Percentiles rank a stretch among this genome's conserved stretches.
Evolutionary conservation across 2,797 vertebrate genomes (phyloP).

Genomic region (Amphiprion clarkii): DNA sequence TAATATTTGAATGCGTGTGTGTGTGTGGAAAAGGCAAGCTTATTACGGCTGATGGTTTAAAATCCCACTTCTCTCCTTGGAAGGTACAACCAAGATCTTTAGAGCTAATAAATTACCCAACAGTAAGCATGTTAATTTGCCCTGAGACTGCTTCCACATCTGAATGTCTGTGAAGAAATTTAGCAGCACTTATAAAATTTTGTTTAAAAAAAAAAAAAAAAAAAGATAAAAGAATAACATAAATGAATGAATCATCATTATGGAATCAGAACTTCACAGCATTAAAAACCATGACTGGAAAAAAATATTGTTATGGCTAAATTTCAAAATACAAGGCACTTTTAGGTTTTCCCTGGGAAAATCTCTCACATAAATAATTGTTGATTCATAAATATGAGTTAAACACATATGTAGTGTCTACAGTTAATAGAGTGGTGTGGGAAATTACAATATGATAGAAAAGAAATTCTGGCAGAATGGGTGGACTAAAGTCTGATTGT

Average conservation of each 20-base stretch:
- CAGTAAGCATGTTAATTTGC: not conserved
- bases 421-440: no score
- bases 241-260: not conserved
- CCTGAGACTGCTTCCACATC: not conserved
- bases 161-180: not conserved
- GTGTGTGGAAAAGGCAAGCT: not conserved
- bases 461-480: no score
- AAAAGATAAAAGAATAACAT: not conserved
- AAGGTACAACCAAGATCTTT: not conserved
- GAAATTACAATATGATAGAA: no score
- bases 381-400: no score
- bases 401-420: not conserved
- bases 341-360: no score
- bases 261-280: not conserved
- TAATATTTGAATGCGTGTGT: no score
- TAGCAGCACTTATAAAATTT: not conserved
- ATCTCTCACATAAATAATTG: not conserved
- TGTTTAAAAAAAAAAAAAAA: no score
- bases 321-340: not conserved
- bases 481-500: no score
- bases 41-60: not conserved
- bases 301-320: not conserved
- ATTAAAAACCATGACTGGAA: no score
- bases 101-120: not conserved
- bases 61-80: not conserved